Base-by-base conservation (phyloP, 2,888 invertebrate species). In the Heliconius hortense region DNA sequence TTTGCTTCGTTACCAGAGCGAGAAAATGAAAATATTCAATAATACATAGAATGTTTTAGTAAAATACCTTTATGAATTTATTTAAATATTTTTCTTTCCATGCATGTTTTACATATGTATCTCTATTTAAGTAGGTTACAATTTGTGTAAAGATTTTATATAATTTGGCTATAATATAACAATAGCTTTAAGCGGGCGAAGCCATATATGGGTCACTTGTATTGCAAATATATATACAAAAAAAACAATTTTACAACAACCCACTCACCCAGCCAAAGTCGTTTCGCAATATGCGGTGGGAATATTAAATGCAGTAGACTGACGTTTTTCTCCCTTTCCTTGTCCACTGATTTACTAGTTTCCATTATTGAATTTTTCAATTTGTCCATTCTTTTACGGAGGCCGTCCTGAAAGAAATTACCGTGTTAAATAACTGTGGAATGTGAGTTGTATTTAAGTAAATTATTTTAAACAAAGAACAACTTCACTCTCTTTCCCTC, bases 241-340 rank as follows among this genome's bases (percentile, higher is more conserved):
- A 48, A 28, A 64, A 28, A n/a, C 7, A 18, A n/a, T 43, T 21
- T 28, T n/a, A 28, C 7, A 62, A 28, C 56, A 43, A 13, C 18
- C 28, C 60, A 73, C 96, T 95, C 94, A 97, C 98, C 98, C 81
- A 98, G 94, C 98, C 98, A 99, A 67, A 99, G 95, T 77, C 98
- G 95, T 89, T 98, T 98, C 5, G 98, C 98, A 81, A 99, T 98
- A 87, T 98, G 97, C 48, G 98, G 98, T 24, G 99, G 99, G 87
- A 99, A 99, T 92, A 99, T 98, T 86, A 98, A 95, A 90, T 98
- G 98, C 73, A 99, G 95, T 13, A 99, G 95, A 82, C 98, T 98
- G 84, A 99, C 98, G 86, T 99, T 99, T 93, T 98, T 98, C 91
- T 98, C 97, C 80, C 98, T 95, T 87, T 99, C 98, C 82, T 97